Percentiles rank a stretch among this genome's conserved stretches.
Conservation (phyloP, 2,113 vertebrate species). For the Zeus faber region DNA sequence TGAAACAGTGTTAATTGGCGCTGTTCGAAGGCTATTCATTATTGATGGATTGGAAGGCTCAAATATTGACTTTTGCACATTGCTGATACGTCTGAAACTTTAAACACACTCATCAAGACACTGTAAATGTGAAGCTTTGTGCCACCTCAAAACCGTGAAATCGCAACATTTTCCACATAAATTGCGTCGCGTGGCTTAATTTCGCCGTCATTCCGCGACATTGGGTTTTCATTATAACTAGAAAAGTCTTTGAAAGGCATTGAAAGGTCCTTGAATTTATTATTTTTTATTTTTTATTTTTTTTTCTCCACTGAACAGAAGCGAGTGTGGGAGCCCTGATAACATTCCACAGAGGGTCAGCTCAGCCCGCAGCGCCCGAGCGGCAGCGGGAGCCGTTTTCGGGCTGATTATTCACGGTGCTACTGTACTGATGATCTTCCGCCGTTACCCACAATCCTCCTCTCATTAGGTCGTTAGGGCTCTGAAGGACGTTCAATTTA, state of each 20-base stretch:
- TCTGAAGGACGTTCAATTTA: slow-evolving; percentile 71
- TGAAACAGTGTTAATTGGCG: too few species aligned
- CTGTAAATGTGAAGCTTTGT: too few species aligned
- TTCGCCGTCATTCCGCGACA: background rate
- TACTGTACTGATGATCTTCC: slow-evolving; percentile 62
- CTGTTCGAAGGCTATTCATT: too few species aligned
- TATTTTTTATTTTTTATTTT: too few species aligned
- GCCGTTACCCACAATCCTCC: slow-evolving; percentile 55
- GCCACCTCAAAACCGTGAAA: too few species aligned
- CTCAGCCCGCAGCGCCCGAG: background rate
- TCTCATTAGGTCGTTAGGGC: slow-evolving; percentile 69
- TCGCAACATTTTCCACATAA: background rate
- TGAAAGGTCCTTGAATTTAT: too few species aligned
- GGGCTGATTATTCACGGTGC: slow-evolving; percentile 64
- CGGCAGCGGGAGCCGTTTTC: slow-evolving; percentile 52
- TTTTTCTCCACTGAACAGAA: background rate
- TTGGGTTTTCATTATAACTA: too few species aligned
- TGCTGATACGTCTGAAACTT: too few species aligned
- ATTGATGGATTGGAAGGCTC: too few species aligned
- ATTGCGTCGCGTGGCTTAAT: background rate
- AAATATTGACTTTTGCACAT: too few species aligned
- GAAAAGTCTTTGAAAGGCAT: too few species aligned
- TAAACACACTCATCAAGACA: too few species aligned
- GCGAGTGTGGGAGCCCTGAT: background rate
- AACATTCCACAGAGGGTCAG: background rate